Conservation (phyloP, 2,888 invertebrate genomes). For the Drosophila algonquin region DNA sequence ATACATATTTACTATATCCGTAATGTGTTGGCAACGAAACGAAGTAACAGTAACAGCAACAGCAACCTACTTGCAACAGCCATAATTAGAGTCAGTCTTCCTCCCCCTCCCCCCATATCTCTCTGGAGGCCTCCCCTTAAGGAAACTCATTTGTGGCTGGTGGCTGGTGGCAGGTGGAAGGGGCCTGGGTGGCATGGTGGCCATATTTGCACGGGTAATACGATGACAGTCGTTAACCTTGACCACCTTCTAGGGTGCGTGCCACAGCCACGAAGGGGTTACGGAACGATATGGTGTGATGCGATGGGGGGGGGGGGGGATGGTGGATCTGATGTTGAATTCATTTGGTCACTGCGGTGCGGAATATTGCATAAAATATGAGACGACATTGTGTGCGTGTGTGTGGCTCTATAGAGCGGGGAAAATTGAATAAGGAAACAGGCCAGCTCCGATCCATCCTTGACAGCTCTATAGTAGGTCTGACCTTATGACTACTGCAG, state of each 20-base stretch:
- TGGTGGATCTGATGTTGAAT: slow-evolving; percentile 13
- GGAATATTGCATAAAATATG: slow-evolving; percentile 39
- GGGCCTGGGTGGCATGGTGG: background rate
- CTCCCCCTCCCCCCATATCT: background rate
- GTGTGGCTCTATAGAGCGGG: slow-evolving; percentile 4
- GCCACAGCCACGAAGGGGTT: slow-evolving; percentile 1
- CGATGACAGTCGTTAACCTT: slow-evolving; percentile 63
- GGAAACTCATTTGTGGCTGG: slow-evolving; percentile 19
- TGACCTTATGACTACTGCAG: background rate
- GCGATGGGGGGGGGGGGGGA: background rate
- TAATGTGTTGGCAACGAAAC: slow-evolving; percentile 31
- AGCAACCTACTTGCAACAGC: slow-evolving; percentile 6
- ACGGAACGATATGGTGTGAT: background rate
- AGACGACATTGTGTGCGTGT: slow-evolving; percentile 11
- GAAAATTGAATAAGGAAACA: background rate
- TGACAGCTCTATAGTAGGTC: slow-evolving; percentile 9
- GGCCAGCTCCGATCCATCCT: background rate
- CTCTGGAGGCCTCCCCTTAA: slow-evolving; percentile 32
- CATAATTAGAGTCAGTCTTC: slow-evolving; percentile 64
- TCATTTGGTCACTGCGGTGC: slow-evolving; percentile 28
- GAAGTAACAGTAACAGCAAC: slow-evolving; percentile 4
- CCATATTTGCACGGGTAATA: slow-evolving; percentile 59
- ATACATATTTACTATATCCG: slow-evolving; percentile 12
- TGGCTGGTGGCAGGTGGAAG: background rate
- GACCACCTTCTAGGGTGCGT: slow-evolving; percentile 46